Evolutionary conservation across 2,113 vertebrate genomes (phyloP), one percentile per base, ranked within the genome.

Genomic region (Bostrychus sinensis): DNA sequence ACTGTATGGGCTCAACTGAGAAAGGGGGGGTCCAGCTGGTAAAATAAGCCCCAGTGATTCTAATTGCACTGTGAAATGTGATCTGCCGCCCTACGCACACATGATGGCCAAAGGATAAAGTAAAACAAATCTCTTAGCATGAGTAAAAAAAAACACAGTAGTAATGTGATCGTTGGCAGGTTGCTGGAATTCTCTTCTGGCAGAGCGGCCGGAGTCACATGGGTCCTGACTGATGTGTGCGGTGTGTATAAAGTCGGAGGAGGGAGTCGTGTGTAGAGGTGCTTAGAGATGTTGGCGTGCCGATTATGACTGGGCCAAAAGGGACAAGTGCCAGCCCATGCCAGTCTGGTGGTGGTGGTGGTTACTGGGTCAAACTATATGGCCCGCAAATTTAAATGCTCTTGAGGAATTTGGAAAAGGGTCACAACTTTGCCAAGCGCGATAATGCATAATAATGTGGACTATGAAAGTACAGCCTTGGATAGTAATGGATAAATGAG

Each of bases 41-140:
- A 86, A 89, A 87, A 85, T 72, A 78, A 81, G 71, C 70, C 77
- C 59, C 2, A 37, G 70, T 81, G 82, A 73, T 70, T 82, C 70
- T 85, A 90, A 86, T 87, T 85, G 76, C 83, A 58, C 74, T 62
- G 70, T 86, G 84, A 86, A 88, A 87, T 80, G 76, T 60, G 70
- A 86, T 83, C 81, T 78, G 63, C 77, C 43, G 16, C 66, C 68
- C 57, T 66, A 78, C 65, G 65, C 66, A 77, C 70, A 83, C 43
- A 32, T 73, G 73, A 80, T 66, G 61, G 78, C 66, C 63, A 56
- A 75, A 63, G 69, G 61, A 84, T 79, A 75, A 70, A 85, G 70
- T 82, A 76, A 83, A 86, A 85, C 78, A 83, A 88, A 79, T 88
- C 58, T 84, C 59, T 74, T 28, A 66, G 64, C 70, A 46, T 22